Conservation (phyloP, 2,113 vertebrate genomes). For the Sapajus apella region DNA sequence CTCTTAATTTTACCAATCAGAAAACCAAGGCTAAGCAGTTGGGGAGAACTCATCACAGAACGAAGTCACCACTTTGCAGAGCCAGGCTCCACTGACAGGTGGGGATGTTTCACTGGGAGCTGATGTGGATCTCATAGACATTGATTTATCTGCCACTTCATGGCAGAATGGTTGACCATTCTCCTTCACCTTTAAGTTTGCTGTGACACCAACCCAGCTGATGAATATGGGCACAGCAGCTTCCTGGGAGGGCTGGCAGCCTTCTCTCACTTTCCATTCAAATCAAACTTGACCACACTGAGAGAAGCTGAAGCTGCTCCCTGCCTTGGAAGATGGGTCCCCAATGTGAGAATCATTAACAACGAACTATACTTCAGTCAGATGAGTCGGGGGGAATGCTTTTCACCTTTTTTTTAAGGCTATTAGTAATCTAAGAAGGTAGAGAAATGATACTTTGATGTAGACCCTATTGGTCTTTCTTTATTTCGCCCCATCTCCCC, state of each 20-base stretch:
- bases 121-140: background rate
- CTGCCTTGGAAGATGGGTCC: background rate
- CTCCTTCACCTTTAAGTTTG: background rate
- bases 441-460: background rate
- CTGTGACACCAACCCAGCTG: background rate
- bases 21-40: background rate
- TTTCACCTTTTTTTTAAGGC: background rate
- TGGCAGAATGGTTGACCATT: background rate
- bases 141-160: background rate
- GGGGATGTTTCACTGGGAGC: fast-evolving
- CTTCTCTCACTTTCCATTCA: background rate
- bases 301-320: background rate
- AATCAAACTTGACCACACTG: background rate
- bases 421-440: background rate
- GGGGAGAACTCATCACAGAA: background rate
- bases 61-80: background rate
- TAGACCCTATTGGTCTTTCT: background rate
- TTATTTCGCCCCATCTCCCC: background rate
- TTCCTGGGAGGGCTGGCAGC: background rate
- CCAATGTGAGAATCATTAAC: background rate
- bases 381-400: background rate
- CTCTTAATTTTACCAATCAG: background rate
- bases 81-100: background rate
- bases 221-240: background rate
- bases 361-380: background rate